Percentiles rank a stretch among this genome's conserved stretches.
Conservation (phyloP, 2,797 vertebrate genomes). For the Gallinago nigripennis region DNA sequence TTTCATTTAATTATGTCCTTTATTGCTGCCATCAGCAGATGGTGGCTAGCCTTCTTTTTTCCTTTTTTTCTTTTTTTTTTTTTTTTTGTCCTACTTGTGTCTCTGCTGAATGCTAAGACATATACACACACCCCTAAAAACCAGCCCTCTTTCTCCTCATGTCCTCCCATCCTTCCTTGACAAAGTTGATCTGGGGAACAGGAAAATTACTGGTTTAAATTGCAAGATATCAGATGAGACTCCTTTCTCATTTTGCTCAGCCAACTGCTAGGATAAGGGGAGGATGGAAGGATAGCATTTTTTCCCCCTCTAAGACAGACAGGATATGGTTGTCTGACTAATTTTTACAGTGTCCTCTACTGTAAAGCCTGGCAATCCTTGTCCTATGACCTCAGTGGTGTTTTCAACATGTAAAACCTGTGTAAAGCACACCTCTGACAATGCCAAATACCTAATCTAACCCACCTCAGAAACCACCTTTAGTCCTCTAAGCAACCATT, state of each 20-base stretch:
- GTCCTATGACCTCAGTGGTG: neutral
- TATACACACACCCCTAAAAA: neutral
- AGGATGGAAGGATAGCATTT: neutral
- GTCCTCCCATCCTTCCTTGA: neutral
- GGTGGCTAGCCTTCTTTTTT: neutral
- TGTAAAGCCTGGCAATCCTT: neutral
- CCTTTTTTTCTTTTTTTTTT: neutral
- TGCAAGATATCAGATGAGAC: neutral
- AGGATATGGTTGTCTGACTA: neutral
- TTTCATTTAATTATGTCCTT: constrained; percentile 48
- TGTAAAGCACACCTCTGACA: neutral
- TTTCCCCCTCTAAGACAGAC: neutral
- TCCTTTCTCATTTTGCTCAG: neutral
- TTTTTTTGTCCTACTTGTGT: neutral
- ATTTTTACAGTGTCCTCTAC: neutral
- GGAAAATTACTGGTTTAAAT: neutral
- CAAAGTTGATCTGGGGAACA: neutral
- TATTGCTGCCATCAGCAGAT: constrained; percentile 55
- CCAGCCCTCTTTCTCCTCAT: neutral
- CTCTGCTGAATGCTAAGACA: neutral
- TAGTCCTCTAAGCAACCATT: neutral
- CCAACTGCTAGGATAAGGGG: neutral
- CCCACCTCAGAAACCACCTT: neutral
- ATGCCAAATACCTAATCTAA: too few relatives aligned
- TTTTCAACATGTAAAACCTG: neutral